A percentile compares a stretch with the other conserved stretches of the same genome.
Evolutionary conservation across 2,113 vertebrate species (phyloP).

Genomic region (Eulemur macaco): DNA sequence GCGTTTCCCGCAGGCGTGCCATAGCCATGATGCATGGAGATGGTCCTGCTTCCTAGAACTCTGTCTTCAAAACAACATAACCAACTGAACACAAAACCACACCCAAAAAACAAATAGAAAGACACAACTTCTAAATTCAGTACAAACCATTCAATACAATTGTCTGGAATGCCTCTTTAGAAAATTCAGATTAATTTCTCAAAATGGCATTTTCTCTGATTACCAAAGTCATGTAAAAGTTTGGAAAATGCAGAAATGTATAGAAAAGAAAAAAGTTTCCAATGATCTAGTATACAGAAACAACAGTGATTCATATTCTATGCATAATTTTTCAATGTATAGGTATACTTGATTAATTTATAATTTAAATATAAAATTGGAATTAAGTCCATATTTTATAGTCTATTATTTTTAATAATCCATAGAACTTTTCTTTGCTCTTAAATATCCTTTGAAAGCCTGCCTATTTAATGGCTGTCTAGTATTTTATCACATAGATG

Average conservation of each 20-base stretch:
- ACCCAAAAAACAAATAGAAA: not conserved
- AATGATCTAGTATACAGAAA: not conserved
- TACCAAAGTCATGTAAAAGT: not conserved
- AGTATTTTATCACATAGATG: accelerated
- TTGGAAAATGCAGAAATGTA: not conserved
- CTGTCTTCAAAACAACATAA: not conserved
- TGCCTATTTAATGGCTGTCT: too few relatives aligned
- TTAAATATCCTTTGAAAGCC: not conserved
- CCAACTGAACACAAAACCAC: not conserved
- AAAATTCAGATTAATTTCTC: not conserved
- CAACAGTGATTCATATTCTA: not conserved
- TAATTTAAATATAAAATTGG: not conserved
- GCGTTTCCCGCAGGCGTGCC: accelerated
- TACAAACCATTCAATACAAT: not conserved
- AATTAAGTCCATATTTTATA: not conserved
- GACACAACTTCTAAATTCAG: not conserved
- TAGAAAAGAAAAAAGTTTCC: not conserved
- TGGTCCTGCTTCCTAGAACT: not conserved
- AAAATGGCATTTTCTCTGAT: not conserved
- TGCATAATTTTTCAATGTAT: not conserved
- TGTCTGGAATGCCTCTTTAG: not conserved
- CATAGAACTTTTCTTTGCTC: not conserved
- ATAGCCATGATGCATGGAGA: accelerated
- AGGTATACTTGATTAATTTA: not conserved
- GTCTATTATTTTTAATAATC: not conserved